phyloP scores from a whole-genome alignment of 1,140 invertebrate species.

The Drosophila neocordata region DNA sequence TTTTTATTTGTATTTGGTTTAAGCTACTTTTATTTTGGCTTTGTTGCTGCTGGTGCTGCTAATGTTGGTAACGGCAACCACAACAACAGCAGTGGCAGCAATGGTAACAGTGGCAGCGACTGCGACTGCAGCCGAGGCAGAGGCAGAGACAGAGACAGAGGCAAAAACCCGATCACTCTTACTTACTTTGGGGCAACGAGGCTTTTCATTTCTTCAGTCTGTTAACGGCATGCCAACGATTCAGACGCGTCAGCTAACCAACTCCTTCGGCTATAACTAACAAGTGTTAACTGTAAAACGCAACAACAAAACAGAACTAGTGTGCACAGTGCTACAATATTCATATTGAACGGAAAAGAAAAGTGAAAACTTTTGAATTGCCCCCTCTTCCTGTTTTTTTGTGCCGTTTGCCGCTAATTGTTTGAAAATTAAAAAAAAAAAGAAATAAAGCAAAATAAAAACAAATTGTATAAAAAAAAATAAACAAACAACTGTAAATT shows the following conservation, averaged over 20 bases:
- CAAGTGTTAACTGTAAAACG: constrained; percentile 23
- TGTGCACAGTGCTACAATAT: constrained; percentile 48
- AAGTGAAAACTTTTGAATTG: constrained; percentile 30
- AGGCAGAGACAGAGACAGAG: constrained; percentile 12
- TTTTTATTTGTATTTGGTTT: constrained; percentile 18
- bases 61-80: constrained; percentile 6
- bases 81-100: neutral
- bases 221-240: constrained; percentile 81
- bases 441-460: neutral
- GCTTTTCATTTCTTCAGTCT: constrained; percentile 82
- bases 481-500: constrained; percentile 22
- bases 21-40: constrained; percentile 43
- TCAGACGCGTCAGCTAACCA: constrained; percentile 72
- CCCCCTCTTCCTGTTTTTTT: neutral
- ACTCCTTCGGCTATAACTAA: constrained; percentile 41
- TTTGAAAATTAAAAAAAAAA: constrained; percentile 37
- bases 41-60: neutral
- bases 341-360: constrained; percentile 11
- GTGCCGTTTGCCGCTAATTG: constrained; percentile 36
- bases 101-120: neutral
- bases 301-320: constrained; percentile 16
- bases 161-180: constrained; percentile 70
- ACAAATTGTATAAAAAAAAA: neutral
- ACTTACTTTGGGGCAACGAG: constrained; percentile 75
- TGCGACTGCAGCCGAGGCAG: constrained; percentile 12